phyloP scores from a whole-genome alignment of 2,113 vertebrate genomes.

The Myotis yumanensis region DNA sequence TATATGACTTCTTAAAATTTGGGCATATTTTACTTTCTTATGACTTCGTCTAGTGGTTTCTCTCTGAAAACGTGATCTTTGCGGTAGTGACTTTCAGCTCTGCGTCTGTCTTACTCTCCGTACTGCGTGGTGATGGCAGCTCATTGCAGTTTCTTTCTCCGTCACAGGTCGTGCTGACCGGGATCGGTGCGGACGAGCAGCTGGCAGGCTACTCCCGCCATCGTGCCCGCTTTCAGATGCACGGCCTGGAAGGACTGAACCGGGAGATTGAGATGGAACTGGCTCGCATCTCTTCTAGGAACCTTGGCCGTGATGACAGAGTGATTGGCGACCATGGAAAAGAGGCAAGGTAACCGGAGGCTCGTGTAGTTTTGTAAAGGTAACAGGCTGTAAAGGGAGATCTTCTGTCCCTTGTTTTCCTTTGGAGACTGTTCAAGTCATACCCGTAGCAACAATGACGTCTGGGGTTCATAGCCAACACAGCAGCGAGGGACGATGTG shows the following conservation, averaged over 20 bases:
- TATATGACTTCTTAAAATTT: not conserved
- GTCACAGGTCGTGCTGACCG: conserved; percentile 91
- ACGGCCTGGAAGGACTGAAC: conserved; percentile 87
- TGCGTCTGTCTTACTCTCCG: not conserved
- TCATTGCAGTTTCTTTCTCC: not conserved
- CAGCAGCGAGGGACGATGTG: not conserved
- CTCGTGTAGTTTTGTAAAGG: not conserved
- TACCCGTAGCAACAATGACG: not conserved
- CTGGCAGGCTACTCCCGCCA: conserved; percentile 97
- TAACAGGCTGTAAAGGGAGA: not conserved
- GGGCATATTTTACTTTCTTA: not conserved
- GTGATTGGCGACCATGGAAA: conserved; percentile 94
- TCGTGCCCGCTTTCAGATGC: conserved; percentile 86
- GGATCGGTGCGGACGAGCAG: conserved; percentile 97
- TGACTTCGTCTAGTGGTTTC: not conserved
- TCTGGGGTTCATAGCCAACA: not conserved
- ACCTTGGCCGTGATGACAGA: conserved; percentile 95
- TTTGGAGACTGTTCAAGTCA: not conserved
- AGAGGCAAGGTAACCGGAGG: conserved; percentile 90
- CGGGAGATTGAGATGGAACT: conserved; percentile 94
- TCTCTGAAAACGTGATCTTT: conserved; percentile 13
- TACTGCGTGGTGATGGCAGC: not conserved
- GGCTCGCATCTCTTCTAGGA: conserved; percentile 92
- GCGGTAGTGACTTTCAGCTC: not conserved
- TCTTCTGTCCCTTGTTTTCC: not conserved